Conservation (phyloP, 2,888 invertebrate species). For the Kryphioiulus occultus region DNA sequence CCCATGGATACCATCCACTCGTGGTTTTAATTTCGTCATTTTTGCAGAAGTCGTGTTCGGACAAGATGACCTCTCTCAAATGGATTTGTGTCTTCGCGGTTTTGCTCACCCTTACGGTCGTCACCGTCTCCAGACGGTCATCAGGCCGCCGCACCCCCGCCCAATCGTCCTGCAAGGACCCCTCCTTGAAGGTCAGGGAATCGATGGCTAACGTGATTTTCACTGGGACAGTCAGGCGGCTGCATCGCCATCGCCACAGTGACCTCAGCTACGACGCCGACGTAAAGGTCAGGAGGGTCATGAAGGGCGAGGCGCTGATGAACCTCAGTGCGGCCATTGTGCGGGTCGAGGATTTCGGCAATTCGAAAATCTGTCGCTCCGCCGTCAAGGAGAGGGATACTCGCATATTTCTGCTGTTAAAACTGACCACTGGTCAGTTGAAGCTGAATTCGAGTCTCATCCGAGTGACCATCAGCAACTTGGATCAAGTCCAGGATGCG, state of each 20-base stretch:
- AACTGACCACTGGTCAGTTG: slow-evolving; percentile 57
- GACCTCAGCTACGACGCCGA: slow-evolving; percentile 55
- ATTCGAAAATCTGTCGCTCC: slow-evolving; percentile 60
- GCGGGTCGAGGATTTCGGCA: slow-evolving; percentile 61
- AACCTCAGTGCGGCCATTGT: slow-evolving; percentile 52
- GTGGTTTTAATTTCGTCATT: background rate
- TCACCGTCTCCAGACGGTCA: background rate
- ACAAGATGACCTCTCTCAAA: background rate
- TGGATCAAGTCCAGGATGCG: slow-evolving; percentile 60
- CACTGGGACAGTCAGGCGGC: slow-evolving; percentile 59
- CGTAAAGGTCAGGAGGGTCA: slow-evolving; percentile 59
- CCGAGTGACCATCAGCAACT: slow-evolving; percentile 60
- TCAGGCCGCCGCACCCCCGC: background rate
- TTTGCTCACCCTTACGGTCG: background rate
- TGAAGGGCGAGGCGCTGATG: slow-evolving; percentile 58
- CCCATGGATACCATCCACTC: background rate
- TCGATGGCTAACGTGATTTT: slow-evolving; percentile 59
- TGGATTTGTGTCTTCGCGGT: background rate
- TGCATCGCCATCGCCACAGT: background rate
- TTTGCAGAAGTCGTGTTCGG: background rate
- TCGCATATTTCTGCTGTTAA: slow-evolving; percentile 60
- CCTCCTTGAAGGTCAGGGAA: slow-evolving; percentile 49
- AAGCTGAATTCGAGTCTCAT: slow-evolving; percentile 62
- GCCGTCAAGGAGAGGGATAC: slow-evolving; percentile 60
- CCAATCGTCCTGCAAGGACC: background rate